Conservation (phyloP, 2,797 vertebrate genomes). For the Leucoraja ocellata region DNA sequence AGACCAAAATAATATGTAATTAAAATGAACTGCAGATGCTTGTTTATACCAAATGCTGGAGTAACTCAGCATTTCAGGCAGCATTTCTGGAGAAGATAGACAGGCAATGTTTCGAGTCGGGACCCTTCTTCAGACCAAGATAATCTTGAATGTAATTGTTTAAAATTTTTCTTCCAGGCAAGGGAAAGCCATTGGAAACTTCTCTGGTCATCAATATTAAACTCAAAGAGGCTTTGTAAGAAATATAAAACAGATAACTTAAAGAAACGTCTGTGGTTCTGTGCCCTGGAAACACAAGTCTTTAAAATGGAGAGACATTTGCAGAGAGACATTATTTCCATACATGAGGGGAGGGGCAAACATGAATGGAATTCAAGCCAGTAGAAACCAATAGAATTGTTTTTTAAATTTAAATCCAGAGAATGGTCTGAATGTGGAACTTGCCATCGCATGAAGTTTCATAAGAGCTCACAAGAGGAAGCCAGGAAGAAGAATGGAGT, state of each 20-base stretch:
- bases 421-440: neutral
- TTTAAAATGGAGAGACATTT: neutral
- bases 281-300: neutral
- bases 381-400: neutral
- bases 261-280: neutral
- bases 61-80: too few relatives aligned
- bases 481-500: neutral
- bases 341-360: neutral
- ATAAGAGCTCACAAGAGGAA: neutral
- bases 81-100: too few relatives aligned
- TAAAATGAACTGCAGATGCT: too few relatives aligned
- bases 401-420: neutral
- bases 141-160: too few relatives aligned
- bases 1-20: neutral
- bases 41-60: too few relatives aligned
- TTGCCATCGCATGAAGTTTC: neutral
- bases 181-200: neutral
- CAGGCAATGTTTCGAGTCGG: too few relatives aligned
- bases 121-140: too few relatives aligned
- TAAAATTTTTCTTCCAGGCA: too few relatives aligned
- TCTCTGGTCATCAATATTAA: neutral
- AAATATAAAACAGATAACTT: neutral
- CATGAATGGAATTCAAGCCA: neutral
- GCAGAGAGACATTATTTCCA: neutral
- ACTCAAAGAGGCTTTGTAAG: neutral